phyloP scores from a whole-genome alignment of 2,797 vertebrate genomes.

The Pempheris klunzingeri region DNA sequence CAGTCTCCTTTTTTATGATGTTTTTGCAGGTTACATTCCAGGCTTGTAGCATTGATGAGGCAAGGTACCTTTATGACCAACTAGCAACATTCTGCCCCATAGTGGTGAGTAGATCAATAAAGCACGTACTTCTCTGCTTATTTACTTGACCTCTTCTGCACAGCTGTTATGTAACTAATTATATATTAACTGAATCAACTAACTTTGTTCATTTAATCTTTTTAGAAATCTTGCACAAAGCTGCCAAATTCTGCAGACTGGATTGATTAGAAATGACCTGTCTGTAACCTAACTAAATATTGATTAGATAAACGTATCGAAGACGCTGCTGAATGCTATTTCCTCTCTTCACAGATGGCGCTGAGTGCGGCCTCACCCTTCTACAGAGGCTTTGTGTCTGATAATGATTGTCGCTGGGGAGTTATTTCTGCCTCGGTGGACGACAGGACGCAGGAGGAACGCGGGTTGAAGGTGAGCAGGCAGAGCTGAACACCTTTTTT shows the following conservation, averaged over 20 bases:
- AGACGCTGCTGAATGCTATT: background rate
- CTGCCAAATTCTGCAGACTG: too few species aligned
- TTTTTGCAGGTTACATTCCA: constrained; percentile 96
- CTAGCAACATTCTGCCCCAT: constrained; percentile 98
- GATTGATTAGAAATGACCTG: background rate
- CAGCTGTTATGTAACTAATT: background rate
- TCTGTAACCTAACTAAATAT: background rate
- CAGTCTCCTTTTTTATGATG: constrained; percentile 53
- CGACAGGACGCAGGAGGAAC: constrained; percentile 94
- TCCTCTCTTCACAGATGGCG: constrained; percentile 90
- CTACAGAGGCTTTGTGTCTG: constrained; percentile 96
- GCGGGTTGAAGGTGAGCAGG: constrained; percentile 91
- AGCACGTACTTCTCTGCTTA: background rate
- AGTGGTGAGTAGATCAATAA: constrained; percentile 88
- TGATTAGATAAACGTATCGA: background rate
- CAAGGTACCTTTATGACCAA: constrained; percentile 98
- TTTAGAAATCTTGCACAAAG: too few species aligned
- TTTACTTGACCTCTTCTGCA: constrained; percentile 2
- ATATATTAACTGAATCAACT: background rate
- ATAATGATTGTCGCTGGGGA: constrained; percentile 98
- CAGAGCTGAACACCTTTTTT: too few species aligned
- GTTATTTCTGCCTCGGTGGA: constrained; percentile 98
- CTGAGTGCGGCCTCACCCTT: constrained; percentile 97
- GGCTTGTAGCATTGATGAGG: constrained; percentile 98
- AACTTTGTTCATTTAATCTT: too few species aligned